A percentile compares a stretch with the other conserved stretches of the same genome.
Evolutionary conservation across 1,140 invertebrate genomes (phyloP).

Genomic region (Eciton burchellii): DNA sequence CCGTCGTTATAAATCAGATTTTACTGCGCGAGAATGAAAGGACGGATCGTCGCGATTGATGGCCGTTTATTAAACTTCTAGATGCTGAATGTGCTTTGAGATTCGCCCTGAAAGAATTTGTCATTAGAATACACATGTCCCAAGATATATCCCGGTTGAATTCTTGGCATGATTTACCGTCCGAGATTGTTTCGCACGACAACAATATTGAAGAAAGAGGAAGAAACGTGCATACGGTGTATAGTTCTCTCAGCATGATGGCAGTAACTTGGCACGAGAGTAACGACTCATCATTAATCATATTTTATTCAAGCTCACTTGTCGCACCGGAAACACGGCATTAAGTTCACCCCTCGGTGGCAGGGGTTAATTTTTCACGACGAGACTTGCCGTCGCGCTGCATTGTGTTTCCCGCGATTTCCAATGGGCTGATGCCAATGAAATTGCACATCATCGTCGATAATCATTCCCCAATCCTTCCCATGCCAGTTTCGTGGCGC

Average conservation of each 20-base stretch:
- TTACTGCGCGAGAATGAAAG: not conserved
- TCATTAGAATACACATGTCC: slow-evolving; percentile 23
- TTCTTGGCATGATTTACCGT: slow-evolving; percentile 55
- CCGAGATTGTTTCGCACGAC: slow-evolving; percentile 46
- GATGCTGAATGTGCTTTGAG: not conserved
- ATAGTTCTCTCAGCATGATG: slow-evolving; percentile 9
- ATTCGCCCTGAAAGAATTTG: slow-evolving; percentile 36
- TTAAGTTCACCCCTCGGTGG: slow-evolving; percentile 41
- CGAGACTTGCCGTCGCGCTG: not conserved
- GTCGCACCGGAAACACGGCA: slow-evolving; percentile 28
- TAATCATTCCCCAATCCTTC: slow-evolving; percentile 8
- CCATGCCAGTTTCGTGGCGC: not conserved
- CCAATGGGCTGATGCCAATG: not conserved
- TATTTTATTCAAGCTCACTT: slow-evolving; percentile 55
- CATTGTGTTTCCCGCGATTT: slow-evolving; percentile 21
- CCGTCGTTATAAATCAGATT: not conserved
- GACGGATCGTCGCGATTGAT: not conserved
- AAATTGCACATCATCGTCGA: slow-evolving; percentile 34
- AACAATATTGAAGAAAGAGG: slow-evolving; percentile 41
- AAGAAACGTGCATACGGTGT: slow-evolving; percentile 32
- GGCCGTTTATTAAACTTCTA: slow-evolving; percentile 14
- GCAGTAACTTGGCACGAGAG: slow-evolving; percentile 45
- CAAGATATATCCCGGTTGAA: slow-evolving; percentile 12
- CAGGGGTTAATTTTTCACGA: slow-evolving; percentile 43
- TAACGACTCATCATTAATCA: slow-evolving; percentile 53